phyloP scores from a whole-genome alignment of 2,797 vertebrate genomes.

The Cryptoblepharus egeriae region DNA sequence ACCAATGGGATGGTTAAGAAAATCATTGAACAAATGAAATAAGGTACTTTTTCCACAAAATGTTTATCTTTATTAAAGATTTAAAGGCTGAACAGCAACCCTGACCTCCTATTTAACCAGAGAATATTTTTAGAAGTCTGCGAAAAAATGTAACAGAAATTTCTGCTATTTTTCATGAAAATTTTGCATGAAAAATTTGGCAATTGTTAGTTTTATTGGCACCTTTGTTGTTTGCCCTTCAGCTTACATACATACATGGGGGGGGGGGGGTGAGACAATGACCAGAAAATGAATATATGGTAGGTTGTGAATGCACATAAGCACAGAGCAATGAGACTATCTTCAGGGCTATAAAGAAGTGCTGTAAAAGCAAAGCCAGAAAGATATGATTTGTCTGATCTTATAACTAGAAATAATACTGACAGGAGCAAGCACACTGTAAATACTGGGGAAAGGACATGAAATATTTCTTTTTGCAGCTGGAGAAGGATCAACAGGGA shows the following conservation, averaged over 20 bases:
- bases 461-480: conserved; percentile 36
- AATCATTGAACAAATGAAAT: neutral
- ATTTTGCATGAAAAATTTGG: neutral
- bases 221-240: conserved; percentile 21
- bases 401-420: conserved; percentile 40
- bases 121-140: neutral
- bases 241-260: neutral
- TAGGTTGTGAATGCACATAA: conserved; percentile 9
- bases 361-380: conserved; percentile 31
- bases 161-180: conserved; percentile 10
- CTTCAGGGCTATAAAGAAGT: conserved; percentile 27
- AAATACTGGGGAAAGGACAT: conserved; percentile 37
- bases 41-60: neutral
- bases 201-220: conserved; percentile 14
- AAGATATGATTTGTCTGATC: conserved; percentile 38
- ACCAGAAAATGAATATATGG: neutral
- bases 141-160: neutral
- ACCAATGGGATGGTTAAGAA: neutral
- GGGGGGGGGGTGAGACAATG: too few relatives aligned
- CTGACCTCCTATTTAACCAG: neutral
- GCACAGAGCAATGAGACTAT: conserved; percentile 14
- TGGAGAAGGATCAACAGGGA: conserved; percentile 34
- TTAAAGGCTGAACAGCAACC: neutral
- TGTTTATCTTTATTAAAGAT: neutral
- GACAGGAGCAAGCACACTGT: conserved; percentile 40